Evolutionary conservation across 2,888 invertebrate species (phyloP), one percentile per base, ranked within the genome.

Genomic region (Amiota communis): DNA sequence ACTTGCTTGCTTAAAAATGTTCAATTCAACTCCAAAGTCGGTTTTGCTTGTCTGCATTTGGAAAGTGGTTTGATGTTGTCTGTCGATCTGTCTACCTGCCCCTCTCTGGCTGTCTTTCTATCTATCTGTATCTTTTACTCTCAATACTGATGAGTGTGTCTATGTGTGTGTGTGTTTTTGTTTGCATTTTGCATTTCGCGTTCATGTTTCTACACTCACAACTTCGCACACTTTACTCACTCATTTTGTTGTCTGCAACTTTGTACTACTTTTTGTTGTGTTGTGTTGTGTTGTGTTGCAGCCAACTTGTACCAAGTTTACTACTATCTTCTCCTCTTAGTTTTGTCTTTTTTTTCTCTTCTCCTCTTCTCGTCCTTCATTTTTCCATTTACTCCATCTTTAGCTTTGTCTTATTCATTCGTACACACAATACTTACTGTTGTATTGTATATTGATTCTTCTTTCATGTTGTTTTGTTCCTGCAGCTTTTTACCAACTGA

Each of bases 101-200:
- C 4, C 51, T 11, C 1, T 51, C 53, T 36, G 36, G 2, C 36
- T 36, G 36, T 36, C 8, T 36, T 0, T 36, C 36, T 36, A 4
- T 36, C 36, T 36, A 36, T 36, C 36, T 36, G 36, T 36, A 36
- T 36, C 36, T 36, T 36, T 36, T 6, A 36, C 36, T 36, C 36
- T 36, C 6, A 36, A 36, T 36, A 36, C 36, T 6, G 53, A 51
- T 59, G 15, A 8, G 8, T 59, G 17, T 59, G 70, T 15, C 10
- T 47, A 86, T 74, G 80, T 86, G 81, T 81, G 85, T 84, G 81
- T 79, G 82, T 81, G 85, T 83, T 81, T 83, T 85, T 85, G 84
- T 83, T 83, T 78, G 84, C 85, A 84, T 85, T 83, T 85, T 82
- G 56, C 49, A 20, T 20, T 81, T 81, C 82, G 80, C 68, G 64